Conservation (phyloP, 35 echinoderm and acorn worm species). For the Hemicentrotus pulcherrimus region DNA sequence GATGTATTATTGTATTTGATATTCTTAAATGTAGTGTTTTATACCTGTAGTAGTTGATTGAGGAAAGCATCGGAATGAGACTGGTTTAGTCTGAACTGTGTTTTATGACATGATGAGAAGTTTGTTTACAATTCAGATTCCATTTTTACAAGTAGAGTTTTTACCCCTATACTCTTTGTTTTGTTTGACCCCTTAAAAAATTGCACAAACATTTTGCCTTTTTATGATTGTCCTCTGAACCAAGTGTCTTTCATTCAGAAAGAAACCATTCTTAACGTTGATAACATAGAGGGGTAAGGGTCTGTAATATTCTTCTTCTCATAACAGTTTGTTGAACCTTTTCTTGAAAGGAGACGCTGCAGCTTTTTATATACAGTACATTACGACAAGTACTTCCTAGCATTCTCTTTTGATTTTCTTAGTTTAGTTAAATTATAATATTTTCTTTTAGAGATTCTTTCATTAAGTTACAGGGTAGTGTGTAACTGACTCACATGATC, state of each 20-base stretch:
- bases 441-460: not conserved
- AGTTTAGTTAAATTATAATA: not conserved
- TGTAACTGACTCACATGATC: not conserved
- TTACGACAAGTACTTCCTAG: not conserved
- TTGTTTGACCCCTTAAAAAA: not conserved
- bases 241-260: not conserved
- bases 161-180: not conserved
- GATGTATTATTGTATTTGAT: not conserved
- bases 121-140: not conserved
- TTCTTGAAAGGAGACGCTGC: not conserved
- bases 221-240: not conserved
- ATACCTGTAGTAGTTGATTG: not conserved
- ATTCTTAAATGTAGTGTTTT: not conserved
- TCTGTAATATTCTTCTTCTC: not conserved
- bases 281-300: not conserved
- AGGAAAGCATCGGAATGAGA: not conserved
- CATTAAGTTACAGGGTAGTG: not conserved
- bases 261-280: not conserved
- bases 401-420: not conserved
- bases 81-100: not conserved
- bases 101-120: not conserved
- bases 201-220: not conserved
- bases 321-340: not conserved
- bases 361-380: not conserved
- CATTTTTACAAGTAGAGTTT: not conserved